phyloP scores from a whole-genome alignment of 2,797 vertebrate species.

The Caiman crocodilus region DNA sequence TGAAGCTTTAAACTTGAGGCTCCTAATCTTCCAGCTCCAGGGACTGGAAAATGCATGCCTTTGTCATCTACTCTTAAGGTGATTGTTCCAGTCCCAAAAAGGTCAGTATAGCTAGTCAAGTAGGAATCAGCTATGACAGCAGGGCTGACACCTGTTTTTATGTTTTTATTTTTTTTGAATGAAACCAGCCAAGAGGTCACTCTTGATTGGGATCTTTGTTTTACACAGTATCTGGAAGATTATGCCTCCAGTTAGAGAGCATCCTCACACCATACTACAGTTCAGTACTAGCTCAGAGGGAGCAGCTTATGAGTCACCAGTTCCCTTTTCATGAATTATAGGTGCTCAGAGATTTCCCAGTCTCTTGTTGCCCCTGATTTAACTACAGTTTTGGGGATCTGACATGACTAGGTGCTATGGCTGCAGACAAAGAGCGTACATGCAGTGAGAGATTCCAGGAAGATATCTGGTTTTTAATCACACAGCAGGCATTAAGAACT shows the following conservation, averaged over 20 bases:
- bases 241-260: not conserved
- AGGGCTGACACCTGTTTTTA: not conserved
- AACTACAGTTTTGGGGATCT: not conserved
- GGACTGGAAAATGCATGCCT: not conserved
- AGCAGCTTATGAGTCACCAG: fast-evolving
- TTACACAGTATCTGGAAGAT: not conserved
- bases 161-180: not conserved
- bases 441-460: not conserved
- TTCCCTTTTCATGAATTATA: not conserved
- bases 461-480: not conserved
- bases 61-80: not conserved
- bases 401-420: not conserved
- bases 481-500: not conserved
- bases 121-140: not conserved
- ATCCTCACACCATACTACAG: not conserved
- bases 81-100: not conserved
- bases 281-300: not conserved
- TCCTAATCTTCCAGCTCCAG: not conserved
- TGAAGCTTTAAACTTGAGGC: not conserved
- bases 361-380: not conserved
- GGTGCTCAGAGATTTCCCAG: not conserved
- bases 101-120: not conserved
- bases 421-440: not conserved
- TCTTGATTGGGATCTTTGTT: not conserved
- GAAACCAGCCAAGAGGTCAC: not conserved